Evolutionary conservation across 2,113 vertebrate species (phyloP).

Genomic region (Harpagus bidentatus): DNA sequence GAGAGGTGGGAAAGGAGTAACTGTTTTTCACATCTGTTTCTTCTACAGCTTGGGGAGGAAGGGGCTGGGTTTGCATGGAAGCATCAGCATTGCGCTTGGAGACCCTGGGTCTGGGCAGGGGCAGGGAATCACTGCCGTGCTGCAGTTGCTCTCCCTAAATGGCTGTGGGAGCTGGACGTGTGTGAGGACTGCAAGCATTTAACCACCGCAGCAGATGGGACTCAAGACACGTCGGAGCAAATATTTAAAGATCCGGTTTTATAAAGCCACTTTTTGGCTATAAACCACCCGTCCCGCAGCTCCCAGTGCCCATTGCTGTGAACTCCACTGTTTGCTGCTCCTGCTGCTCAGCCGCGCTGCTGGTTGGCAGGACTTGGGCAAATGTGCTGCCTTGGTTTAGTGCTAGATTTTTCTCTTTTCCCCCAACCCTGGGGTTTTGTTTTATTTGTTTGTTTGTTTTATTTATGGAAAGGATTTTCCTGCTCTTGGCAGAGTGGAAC

Average conservation of each 20-base stretch:
- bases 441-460: conserved; percentile 5
- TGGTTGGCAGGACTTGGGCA: background rate
- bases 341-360: background rate
- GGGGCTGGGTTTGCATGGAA: background rate
- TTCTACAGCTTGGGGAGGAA: background rate
- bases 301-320: background rate
- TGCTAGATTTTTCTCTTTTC: background rate
- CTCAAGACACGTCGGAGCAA: conserved; percentile 15
- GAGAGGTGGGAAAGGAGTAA: background rate
- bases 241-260: conserved; percentile 59
- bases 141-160: accelerated
- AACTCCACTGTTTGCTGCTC: background rate
- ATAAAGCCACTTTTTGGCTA: conserved; percentile 10
- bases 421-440: background rate
- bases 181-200: accelerated
- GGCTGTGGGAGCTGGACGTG: background rate
- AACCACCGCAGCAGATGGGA: background rate
- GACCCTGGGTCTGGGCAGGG: background rate
- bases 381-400: background rate
- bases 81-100: accelerated
- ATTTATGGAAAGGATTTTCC: conserved; percentile 33
- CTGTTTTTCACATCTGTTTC: background rate
- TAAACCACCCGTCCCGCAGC: background rate
- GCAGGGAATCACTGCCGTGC: background rate
- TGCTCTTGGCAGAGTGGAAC: background rate